These are phyloP conservation scores for Chauna torquata DNA, from an alignment of 2,113 vertebrate species.

Conservation along the genomic window DNA sequence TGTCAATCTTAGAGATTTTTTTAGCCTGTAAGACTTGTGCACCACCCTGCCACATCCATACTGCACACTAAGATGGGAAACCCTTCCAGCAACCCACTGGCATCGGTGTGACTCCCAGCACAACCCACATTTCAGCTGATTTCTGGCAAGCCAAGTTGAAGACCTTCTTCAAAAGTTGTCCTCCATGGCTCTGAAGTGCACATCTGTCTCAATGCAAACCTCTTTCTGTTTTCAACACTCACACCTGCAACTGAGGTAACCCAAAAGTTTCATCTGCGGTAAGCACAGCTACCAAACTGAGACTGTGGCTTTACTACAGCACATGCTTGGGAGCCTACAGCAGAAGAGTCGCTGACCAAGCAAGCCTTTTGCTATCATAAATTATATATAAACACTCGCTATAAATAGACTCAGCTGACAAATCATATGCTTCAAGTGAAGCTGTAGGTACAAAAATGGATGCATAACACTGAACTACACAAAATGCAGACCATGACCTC, in stretches of 20 bases:
- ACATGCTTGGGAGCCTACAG: fast-evolving
- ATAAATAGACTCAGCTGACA: background rate
- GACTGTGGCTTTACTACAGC: background rate
- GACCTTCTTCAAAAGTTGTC: background rate
- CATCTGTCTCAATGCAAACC: background rate
- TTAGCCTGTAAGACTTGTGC: background rate
- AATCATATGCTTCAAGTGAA: background rate
- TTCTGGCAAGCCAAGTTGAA: background rate
- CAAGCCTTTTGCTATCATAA: background rate
- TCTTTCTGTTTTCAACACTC: background rate
- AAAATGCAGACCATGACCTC: background rate
- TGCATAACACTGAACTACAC: background rate
- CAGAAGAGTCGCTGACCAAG: background rate
- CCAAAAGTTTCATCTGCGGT: background rate
- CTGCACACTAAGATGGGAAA: background rate
- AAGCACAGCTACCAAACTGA: background rate
- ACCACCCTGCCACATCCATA: background rate
- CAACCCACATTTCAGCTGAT: background rate
- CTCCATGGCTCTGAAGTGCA: background rate
- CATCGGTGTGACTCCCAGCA: background rate
- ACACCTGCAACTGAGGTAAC: background rate
- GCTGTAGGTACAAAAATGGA: background rate
- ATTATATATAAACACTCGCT: background rate
- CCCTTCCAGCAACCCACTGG: background rate
- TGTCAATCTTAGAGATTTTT: background rate